Evolutionary conservation across 2,113 vertebrate species (phyloP).

Genomic region (Lasiurus borealis): DNA sequence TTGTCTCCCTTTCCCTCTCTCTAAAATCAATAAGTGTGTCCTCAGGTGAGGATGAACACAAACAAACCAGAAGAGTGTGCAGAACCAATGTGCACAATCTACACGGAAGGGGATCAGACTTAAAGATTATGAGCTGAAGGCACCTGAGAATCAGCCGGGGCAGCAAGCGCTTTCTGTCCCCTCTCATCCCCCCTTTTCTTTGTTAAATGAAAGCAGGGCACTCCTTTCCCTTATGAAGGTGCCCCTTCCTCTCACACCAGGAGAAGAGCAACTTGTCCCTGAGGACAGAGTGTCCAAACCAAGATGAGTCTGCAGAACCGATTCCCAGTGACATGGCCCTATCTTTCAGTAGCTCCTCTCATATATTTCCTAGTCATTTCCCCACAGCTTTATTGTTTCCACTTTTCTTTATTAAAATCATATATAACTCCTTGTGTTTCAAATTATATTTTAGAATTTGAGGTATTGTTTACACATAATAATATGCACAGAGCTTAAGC

Average conservation of each 20-base stretch:
- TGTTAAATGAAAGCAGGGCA: neutral
- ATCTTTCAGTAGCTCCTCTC: neutral
- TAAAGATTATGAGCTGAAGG: neutral
- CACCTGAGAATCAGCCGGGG: neutral
- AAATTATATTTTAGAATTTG: neutral
- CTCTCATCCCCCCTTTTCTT: too few relatives aligned
- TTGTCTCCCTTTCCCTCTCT: neutral
- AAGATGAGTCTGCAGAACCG: neutral
- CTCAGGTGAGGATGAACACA: neutral
- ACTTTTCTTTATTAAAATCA: neutral
- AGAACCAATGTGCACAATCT: neutral
- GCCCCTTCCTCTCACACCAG: neutral
- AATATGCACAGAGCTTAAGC: neutral
- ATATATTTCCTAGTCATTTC: neutral
- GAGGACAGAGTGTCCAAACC: too few relatives aligned
- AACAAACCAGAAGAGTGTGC: neutral
- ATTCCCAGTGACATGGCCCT: neutral
- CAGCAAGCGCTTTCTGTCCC: neutral
- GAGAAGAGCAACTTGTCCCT: neutral
- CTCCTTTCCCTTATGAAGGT: neutral
- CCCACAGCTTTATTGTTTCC: neutral
- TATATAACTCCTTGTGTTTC: too few relatives aligned
- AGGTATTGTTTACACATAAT: neutral
- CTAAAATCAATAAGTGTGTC: neutral
- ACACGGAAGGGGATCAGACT: neutral